phyloP scores from a whole-genome alignment of 2,113 vertebrate genomes.

The Myrmophylax atrothorax region DNA sequence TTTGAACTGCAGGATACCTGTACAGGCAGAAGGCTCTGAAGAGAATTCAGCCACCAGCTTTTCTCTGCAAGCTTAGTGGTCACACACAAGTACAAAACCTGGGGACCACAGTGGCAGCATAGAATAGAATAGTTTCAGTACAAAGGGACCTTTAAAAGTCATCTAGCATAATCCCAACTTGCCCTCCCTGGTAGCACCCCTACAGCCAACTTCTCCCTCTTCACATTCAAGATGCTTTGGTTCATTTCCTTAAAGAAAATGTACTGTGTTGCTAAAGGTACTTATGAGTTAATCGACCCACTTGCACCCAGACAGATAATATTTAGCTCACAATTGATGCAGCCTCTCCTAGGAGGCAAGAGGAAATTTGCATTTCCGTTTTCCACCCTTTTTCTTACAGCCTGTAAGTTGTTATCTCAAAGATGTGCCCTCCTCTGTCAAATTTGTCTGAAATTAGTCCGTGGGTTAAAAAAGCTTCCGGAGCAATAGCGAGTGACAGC shows the following conservation, averaged over 20 bases:
- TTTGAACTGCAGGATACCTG: background rate
- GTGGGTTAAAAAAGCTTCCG: background rate
- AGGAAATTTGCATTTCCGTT: background rate
- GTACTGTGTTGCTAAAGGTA: background rate
- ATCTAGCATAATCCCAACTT: background rate
- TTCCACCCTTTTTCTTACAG: background rate
- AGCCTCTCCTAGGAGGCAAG: background rate
- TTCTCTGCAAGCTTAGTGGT: background rate
- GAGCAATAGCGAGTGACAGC: background rate
- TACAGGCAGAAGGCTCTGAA: background rate
- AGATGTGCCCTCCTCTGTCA: background rate
- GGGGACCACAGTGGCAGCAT: background rate
- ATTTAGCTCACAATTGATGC: fast-evolving
- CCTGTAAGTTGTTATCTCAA: background rate
- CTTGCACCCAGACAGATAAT: background rate
- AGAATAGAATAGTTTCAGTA: background rate
- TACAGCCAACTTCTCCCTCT: background rate
- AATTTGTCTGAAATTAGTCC: background rate
- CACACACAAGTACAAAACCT: background rate
- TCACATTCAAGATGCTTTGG: fast-evolving
- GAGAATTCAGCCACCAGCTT: background rate
- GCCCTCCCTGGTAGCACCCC: background rate
- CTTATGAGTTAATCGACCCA: fast-evolving
- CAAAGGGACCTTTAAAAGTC: background rate
- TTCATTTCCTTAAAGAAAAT: background rate